Evolutionary conservation across 92 coral and sea anemone species (phyloP), one percentile per base, ranked within the genome.

Genomic region (Porites cylindrica): DNA sequence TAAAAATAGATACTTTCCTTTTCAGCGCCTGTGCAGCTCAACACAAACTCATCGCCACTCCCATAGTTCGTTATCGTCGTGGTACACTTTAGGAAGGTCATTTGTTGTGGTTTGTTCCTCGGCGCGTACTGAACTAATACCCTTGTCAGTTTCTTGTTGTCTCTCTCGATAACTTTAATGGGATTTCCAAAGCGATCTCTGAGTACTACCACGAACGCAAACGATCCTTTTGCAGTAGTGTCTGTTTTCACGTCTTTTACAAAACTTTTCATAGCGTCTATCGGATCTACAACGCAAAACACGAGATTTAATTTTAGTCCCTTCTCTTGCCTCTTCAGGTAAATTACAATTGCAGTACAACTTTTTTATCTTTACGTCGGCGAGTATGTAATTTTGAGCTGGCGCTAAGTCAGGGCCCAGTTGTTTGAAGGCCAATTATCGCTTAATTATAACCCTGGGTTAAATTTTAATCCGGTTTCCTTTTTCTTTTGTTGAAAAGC

Each of bases 91-190:
- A 87, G 86, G 73, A 91, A 87, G 67, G 73, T 52, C 54, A 87
- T 56, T 18, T 70, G 69, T 16, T 74, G 75, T 43, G 90, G 78
- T 19, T 67, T 20, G 7, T 73, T 53, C 19, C 59, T 52, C 2
- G 94, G 81, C 26, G 91, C 62, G 51, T 91, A 91, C 71, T 84
- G 94, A 51, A 91, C 92, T 8, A 92, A 88, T 18, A 91, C 19
- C 24, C 21, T 80, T 8, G 77, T 50, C 24, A 7, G 63, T 4
- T 68, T 38, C 61, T 61, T 51, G 62, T 54, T 58, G 4, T 58
- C 75, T 43, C 52, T 64, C 12, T 72, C 69, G 16, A 52, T 29
- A 38, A 79, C 32, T 21, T 43, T 52, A 18, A 91, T 20, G 29
- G 88, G 23, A 50, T 88, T 91, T 8, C 56, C n/a, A 66, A 79